phyloP scores from a whole-genome alignment of 2,888 invertebrate genomes.

The Idaea straminata region DNA sequence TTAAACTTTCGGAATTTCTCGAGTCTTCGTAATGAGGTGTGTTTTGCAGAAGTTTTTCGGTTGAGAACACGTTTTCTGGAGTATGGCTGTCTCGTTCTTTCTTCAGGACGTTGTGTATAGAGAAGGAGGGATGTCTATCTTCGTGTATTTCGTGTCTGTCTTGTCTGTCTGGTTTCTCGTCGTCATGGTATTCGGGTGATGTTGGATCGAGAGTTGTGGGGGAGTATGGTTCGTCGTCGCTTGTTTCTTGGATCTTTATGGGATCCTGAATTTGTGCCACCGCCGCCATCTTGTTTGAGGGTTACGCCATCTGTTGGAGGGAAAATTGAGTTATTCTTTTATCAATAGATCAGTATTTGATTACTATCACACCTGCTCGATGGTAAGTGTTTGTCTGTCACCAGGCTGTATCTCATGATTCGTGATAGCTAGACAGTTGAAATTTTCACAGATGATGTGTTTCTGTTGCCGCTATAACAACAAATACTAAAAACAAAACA shows the following conservation, averaged over 20 bases:
- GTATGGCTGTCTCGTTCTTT: constrained; percentile 70
- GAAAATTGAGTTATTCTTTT: constrained; percentile 12
- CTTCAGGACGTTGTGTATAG: constrained; percentile 75
- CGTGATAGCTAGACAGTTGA: no score
- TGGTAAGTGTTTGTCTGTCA: neutral
- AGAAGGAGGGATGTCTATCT: constrained; percentile 65
- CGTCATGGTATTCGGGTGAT: constrained; percentile 66
- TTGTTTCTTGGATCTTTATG: constrained; percentile 70
- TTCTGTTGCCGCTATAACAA: no score
- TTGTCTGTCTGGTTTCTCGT: constrained; percentile 44
- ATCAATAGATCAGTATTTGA: constrained; percentile 10
- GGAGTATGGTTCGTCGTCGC: constrained; percentile 73
- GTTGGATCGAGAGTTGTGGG: constrained; percentile 66
- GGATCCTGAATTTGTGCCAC: constrained; percentile 68
- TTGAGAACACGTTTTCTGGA: constrained; percentile 74
- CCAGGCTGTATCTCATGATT: no score
- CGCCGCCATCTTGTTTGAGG: constrained; percentile 64
- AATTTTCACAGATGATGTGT: no score
- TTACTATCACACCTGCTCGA: neutral
- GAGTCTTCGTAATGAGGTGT: constrained; percentile 66
- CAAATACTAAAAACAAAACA: no score
- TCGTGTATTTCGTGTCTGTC: constrained; percentile 24
- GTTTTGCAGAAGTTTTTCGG: constrained; percentile 68
- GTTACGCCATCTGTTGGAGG: constrained; percentile 68
- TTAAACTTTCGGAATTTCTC: constrained; percentile 53